These are phyloP conservation scores for Spilarctia lutea DNA, from an alignment of 2,888 invertebrate species.

Conservation along the genomic window DNA sequence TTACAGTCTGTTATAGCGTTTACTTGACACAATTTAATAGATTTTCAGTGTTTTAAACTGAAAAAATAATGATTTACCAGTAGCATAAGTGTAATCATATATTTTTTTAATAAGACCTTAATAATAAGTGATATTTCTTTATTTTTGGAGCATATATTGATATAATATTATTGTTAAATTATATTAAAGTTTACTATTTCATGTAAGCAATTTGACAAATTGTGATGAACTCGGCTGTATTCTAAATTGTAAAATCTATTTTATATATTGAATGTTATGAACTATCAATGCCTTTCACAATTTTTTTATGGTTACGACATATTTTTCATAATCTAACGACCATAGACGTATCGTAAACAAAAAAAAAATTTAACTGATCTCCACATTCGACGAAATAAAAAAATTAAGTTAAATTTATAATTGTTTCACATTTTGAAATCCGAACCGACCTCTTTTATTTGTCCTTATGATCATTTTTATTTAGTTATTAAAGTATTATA, in stretches of 20 bases:
- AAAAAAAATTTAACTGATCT: conserved; percentile 9
- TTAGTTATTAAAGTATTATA: not conserved
- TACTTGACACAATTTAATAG: conserved; percentile 24
- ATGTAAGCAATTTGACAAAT: conserved; percentile 12
- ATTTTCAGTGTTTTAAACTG: conserved; percentile 44
- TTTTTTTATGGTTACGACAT: not conserved
- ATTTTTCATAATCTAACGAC: not conserved
- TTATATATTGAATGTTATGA: not conserved
- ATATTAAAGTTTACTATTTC: not conserved
- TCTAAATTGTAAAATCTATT: conserved; percentile 4
- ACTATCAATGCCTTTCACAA: not conserved
- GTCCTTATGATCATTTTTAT: not conserved
- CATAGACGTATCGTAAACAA: not conserved
- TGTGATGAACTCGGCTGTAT: conserved; percentile 25
- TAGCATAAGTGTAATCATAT: conserved; percentile 31
- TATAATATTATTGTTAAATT: not conserved
- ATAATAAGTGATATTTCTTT: not conserved
- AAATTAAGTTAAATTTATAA: not conserved
- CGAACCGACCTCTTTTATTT: not conserved
- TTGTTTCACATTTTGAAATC: not conserved
- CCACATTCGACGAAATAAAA: conserved; percentile 4
- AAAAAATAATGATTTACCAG: conserved; percentile 29
- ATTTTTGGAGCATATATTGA: not conserved
- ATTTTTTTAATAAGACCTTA: conserved; percentile 10
- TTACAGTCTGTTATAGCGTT: not conserved